Evolutionary conservation across 2,113 vertebrate species (phyloP).

Genomic region (Oryzias javanicus): DNA sequence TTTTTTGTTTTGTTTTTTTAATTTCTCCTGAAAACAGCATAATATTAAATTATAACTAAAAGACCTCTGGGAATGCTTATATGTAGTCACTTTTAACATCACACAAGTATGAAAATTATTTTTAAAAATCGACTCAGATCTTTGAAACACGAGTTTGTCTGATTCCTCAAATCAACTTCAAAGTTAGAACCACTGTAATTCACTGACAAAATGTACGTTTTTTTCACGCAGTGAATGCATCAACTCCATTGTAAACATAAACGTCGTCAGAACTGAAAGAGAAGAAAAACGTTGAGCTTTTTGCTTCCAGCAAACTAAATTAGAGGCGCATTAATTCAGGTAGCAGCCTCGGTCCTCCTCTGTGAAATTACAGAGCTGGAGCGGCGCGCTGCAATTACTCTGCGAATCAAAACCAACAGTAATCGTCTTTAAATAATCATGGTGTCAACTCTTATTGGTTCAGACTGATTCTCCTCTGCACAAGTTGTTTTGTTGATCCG

Average conservation of each 20-base stretch:
- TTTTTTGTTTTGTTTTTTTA: no score
- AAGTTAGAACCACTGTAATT: no score
- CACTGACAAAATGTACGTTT: constrained; percentile 21
- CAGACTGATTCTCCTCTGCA: neutral
- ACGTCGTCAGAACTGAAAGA: neutral
- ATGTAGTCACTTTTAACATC: no score
- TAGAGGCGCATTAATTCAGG: neutral
- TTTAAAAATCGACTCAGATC: no score
- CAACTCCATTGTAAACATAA: neutral
- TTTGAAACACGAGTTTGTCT: no score
- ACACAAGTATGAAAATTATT: no score
- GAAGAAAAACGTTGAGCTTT: no score
- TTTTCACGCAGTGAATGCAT: constrained; percentile 28
- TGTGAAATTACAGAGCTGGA: neutral
- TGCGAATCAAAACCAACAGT: constrained; percentile 1
- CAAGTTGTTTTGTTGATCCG: neutral
- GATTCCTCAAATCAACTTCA: no score
- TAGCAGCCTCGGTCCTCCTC: neutral
- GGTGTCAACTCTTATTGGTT: neutral
- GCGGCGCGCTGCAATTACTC: neutral
- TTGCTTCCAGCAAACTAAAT: neutral
- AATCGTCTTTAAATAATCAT: neutral
- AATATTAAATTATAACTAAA: no score
- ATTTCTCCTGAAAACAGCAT: no score
- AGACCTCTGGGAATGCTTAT: no score